Base-by-base conservation (phyloP, 2,797 vertebrate genomes). In the Pachyuromys duprasi region DNA sequence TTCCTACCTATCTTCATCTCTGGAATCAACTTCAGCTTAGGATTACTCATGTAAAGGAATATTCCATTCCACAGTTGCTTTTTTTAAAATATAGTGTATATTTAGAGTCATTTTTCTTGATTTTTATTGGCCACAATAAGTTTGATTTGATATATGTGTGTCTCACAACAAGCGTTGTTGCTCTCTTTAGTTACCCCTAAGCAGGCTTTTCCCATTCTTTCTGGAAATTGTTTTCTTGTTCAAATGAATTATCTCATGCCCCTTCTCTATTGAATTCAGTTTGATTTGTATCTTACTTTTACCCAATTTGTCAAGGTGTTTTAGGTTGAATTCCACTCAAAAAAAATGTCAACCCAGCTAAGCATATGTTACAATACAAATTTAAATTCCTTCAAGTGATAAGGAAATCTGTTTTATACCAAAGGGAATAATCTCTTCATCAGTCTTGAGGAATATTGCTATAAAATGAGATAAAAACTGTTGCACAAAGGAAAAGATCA, bases 181-280 rank as follows among this genome's bases (percentile, higher is more conserved):
- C 2, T 89, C 18, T 90, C 53, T 87, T 94, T 31, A 90, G 75
- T 62, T 92, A 42, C 39, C 84, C 33, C 42, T 89, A 96, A 87
- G 9, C 4, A 7, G 15, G 62, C 45, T 33, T 92, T 93, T 86
- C 78, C 57, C 95, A 63, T 96, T 91, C 86, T 94, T 96, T 96
- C 94, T 97, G 95, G 89, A 96, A 95, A 95, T 95, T 95, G 93
- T 97, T 97, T 97, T 86, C 69, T 92, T 96, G 88, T 63, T 53
- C 11, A 93, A 72, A 86, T 89, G 60, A 97, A 97, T 69, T 53
- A 53, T n/a, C 45, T 45, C 15, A n/a, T 33, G 90, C 62, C 93
- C 79, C 81, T 42, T 91, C n/a, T 39, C 49, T 91, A 36, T 63
- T 95, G 36, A 94, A 88, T 42, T 96, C 89, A 94, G 65, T 62